Base-by-base conservation (phyloP, 2,888 invertebrate genomes). In the Ophion ventricosus region DNA sequence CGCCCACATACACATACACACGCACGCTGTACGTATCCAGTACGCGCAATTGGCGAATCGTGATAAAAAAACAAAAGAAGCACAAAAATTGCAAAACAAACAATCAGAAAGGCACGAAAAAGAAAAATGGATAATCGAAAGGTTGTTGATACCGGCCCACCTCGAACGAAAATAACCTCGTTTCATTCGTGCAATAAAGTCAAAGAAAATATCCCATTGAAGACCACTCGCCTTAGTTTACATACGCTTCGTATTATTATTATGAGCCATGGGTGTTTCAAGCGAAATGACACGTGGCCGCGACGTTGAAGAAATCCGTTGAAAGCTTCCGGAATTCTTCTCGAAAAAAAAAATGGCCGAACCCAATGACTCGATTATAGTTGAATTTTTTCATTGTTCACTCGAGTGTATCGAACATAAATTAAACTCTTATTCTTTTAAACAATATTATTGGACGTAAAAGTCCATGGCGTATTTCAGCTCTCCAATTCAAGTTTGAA, bases 161-260 rank as follows among this genome's bases (percentile, higher is more conserved):
- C n/a, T 1, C 56, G 35, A 72, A 72, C 35, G 11, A 64, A 56
- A 49, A 20, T 43, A 63, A 40, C 11, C 8, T 5, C 1, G 29
- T 66, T 26, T 23, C 40, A 26, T 56, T 40, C 26, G 25, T 7
- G 10, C 25, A 49, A 8, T 14, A 69, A 43, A 73, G 10, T 40
- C 17, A 63, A 63, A 26, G 49, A 66, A 80, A 74, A 64, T 57
- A 57, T 43, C 79, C 84, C 82, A 88, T 92, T 90, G 90, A 90
- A 90, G 87, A 88, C 89, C 90, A 91, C 90, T 91, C 86, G 82
- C 61, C 85, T 87, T 90, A 91, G 90, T 86, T 85, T 69, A 29
- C 80, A 86, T 78, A 85, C 82, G 91, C 91, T 91, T 90, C 80
- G 77, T 80, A 69, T 49, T 49, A 76, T 49, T 49, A 76, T 59